Evolutionary conservation across 2,113 vertebrate genomes (phyloP).

Genomic region (Tenebrosternarchus preto): DNA sequence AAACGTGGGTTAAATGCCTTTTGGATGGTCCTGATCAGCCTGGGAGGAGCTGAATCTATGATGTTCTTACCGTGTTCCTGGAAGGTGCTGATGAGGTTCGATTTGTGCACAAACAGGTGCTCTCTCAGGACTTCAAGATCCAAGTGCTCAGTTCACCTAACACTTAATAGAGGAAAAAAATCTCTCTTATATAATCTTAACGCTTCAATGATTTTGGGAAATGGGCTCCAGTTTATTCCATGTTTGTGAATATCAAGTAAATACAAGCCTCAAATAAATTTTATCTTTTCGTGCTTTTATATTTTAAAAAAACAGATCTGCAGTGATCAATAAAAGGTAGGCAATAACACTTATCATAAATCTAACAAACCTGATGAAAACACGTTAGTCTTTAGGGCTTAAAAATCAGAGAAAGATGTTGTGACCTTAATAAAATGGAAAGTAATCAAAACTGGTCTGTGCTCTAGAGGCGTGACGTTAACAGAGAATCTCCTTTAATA

Average conservation of each 20-base stretch:
- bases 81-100: conserved; percentile 76
- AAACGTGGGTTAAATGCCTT: background rate
- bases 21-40: conserved; percentile 18
- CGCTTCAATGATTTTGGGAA: too few relatives aligned
- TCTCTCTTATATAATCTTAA: too few relatives aligned
- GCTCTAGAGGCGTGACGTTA: background rate
- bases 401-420: background rate
- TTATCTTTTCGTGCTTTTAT: too few relatives aligned
- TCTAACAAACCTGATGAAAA: background rate
- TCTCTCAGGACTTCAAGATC: conserved; percentile 76
- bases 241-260: too few relatives aligned
- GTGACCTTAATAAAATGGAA: background rate
- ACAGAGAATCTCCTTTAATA: conserved; percentile 49
- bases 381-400: too few relatives aligned
- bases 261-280: too few relatives aligned
- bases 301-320: too few relatives aligned
- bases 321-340: background rate
- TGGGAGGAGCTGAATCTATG: conserved; percentile 63
- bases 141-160: conserved; percentile 71
- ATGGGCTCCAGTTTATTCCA: too few relatives aligned
- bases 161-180: conserved; percentile 66
- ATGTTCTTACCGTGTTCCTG: conserved; percentile 66
- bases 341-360: background rate
- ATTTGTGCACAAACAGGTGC: conserved; percentile 77
- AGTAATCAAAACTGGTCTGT: background rate